A percentile compares a stretch with the other conserved stretches of the same genome.
Evolutionary conservation across 2,113 vertebrate genomes (phyloP).

Genomic region (Rallus limicola): DNA sequence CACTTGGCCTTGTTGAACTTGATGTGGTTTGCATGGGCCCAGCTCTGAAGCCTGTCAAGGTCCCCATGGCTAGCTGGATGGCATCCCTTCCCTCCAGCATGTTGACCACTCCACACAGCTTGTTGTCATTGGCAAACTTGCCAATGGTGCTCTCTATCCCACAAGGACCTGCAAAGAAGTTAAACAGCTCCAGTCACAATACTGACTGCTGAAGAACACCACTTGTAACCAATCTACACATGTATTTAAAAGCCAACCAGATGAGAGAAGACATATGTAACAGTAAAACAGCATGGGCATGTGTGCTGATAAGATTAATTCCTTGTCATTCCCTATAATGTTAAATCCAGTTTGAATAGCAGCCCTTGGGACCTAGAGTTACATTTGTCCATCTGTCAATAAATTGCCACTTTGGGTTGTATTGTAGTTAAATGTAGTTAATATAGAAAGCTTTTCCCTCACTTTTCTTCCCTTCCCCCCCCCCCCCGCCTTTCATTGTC

Average conservation of each 20-base stretch:
- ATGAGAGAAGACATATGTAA: not conserved
- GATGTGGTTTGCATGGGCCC: no score
- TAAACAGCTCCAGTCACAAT: no score
- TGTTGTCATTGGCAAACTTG: no score
- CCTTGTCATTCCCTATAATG: conserved; percentile 22
- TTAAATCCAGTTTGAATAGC: conserved; percentile 36
- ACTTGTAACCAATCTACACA: no score
- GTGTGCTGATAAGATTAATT: conserved; percentile 30
- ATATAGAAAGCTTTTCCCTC: not conserved
- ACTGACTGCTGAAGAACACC: no score
- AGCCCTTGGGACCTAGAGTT: conserved; percentile 30
- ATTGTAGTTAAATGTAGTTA: not conserved
- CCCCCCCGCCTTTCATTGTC: not conserved
- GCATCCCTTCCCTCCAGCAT: no score
- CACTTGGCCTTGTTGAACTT: no score
- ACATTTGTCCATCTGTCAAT: conserved; percentile 50
- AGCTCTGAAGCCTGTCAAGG: no score
- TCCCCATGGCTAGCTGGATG: no score
- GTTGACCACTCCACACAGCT: no score
- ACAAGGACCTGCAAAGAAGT: no score
- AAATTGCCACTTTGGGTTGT: not conserved
- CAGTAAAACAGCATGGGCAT: not conserved
- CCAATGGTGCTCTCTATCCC: no score
- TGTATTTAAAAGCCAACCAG: not conserved
- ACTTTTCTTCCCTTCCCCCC: not conserved